Base-by-base conservation (phyloP, 2,888 invertebrate species). In the Laothoe populi region DNA sequence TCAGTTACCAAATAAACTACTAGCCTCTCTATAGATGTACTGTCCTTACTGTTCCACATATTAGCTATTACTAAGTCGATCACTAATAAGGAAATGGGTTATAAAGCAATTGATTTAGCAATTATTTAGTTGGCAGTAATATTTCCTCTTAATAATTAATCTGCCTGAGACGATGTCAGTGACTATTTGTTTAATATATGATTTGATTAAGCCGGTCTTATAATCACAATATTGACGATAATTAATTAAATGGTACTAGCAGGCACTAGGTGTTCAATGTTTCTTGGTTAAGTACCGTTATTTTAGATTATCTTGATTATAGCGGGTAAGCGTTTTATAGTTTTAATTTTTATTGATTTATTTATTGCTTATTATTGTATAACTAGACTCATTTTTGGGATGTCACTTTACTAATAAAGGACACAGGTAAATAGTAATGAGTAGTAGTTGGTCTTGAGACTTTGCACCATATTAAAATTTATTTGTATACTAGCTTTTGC, bases 121-220 rank as follows among this genome's bases (percentile, higher is more conserved):
- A 59, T 45, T 44, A 44, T 8, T 42, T 59, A n/a, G 26, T 19
- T 19, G 1, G 53, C 53, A 19, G 4, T 53, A 53, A 53, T 53
- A 35, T 53, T 53, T 53, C 53, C 53, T 31, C 23, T 35, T 21
- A 64, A 60, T 62, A 62, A 64, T 62, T 64, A 59, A 62, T 59
- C 38, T 59, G 23, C 31, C 23, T 38, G 59, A n/a, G 38, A 53
- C 35, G 23, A 49, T 58, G 49, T 40, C 59, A 19, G 58, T 31
- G 31, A 35, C 53, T 10, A 53, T 35, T 35, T 53, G 35, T 35
- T 35, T 23, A 4, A 24, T 23, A 26, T 49, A 16, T 16, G 8
- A 26, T 13, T 31, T 49, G 16, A 49, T 49, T 26, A 26, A 31
- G 31, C 49, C 3, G 16, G 49, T 49, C 26, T 8, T 10, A 38